phyloP scores from a whole-genome alignment of 2,113 vertebrate genomes.

The Emydura subglobosa region DNA sequence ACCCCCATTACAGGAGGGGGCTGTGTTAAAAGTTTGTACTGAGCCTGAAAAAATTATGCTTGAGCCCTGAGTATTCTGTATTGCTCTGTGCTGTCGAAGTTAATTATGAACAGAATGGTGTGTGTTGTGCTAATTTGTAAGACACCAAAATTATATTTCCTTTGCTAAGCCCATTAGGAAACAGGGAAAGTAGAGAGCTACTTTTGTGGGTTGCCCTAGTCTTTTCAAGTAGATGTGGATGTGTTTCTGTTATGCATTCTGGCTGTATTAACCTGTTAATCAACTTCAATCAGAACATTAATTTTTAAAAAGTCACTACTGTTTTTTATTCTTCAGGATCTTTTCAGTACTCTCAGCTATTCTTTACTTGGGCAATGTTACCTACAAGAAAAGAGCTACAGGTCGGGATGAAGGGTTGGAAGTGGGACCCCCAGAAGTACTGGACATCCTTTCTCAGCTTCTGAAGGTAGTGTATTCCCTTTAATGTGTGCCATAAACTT shows the following conservation, averaged over 20 bases:
- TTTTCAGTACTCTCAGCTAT: slow-evolving; percentile 97
- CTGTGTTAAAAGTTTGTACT: too few relatives aligned
- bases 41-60: too few relatives aligned
- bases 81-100: not conserved
- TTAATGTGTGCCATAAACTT: not conserved
- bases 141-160: not conserved
- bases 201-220: not conserved
- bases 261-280: not conserved
- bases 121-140: fast-evolving
- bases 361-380: slow-evolving; percentile 96
- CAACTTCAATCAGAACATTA: not conserved
- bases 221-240: not conserved
- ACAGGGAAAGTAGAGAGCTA: not conserved
- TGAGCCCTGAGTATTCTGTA: not conserved
- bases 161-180: not conserved
- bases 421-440: slow-evolving; percentile 92
- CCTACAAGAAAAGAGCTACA: slow-evolving; percentile 89
- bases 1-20: too few relatives aligned
- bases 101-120: fast-evolving
- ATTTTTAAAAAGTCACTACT: not conserved
- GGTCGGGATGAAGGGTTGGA: slow-evolving; percentile 96
- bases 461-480: slow-evolving; percentile 84
- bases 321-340: slow-evolving; percentile 84
- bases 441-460: slow-evolving; percentile 93
- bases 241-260: not conserved